phyloP scores from a whole-genome alignment of 2,113 vertebrate genomes.

The Datnioides undecimradiatus region DNA sequence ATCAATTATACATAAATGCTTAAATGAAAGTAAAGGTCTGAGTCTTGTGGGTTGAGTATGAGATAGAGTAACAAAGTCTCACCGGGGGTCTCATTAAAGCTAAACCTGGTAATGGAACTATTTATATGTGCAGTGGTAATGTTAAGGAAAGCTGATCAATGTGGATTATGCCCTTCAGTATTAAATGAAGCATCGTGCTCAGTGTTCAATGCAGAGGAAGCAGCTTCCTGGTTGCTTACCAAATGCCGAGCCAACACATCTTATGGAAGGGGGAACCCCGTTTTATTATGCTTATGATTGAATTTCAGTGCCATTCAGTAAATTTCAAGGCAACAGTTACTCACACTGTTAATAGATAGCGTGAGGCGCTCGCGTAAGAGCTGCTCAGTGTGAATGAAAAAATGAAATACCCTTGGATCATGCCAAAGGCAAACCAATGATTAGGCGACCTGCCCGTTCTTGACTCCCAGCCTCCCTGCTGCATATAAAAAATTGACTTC shows the following conservation, averaged over 20 bases:
- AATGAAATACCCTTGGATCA: conserved; percentile 22
- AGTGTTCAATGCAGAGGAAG: neutral
- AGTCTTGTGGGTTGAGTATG: conserved; percentile 11
- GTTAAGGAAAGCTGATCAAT: neutral
- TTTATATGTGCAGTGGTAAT: neutral
- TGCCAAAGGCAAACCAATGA: conserved; percentile 22
- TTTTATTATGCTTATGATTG: conserved; percentile 31
- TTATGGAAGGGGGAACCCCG: neutral
- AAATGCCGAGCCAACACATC: neutral
- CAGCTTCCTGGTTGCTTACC: neutral
- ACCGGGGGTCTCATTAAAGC: conserved; percentile 9
- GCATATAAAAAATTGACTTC: conserved; percentile 25
- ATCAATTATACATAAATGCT: conserved; percentile 44
- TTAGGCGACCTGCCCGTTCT: conserved; percentile 34
- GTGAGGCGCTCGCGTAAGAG: conserved; percentile 6
- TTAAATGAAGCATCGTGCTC: conserved; percentile 1
- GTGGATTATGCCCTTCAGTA: neutral
- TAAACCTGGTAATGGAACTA: neutral
- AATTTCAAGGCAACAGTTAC: conserved; percentile 20
- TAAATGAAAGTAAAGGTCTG: conserved; percentile 22
- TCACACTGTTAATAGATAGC: conserved; percentile 2
- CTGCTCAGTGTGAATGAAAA: neutral
- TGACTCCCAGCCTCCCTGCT: neutral
- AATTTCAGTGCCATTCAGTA: neutral
- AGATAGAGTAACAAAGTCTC: conserved; percentile 10